phyloP scores from a whole-genome alignment of 2,888 invertebrate species.

The Campoletis raptor region DNA sequence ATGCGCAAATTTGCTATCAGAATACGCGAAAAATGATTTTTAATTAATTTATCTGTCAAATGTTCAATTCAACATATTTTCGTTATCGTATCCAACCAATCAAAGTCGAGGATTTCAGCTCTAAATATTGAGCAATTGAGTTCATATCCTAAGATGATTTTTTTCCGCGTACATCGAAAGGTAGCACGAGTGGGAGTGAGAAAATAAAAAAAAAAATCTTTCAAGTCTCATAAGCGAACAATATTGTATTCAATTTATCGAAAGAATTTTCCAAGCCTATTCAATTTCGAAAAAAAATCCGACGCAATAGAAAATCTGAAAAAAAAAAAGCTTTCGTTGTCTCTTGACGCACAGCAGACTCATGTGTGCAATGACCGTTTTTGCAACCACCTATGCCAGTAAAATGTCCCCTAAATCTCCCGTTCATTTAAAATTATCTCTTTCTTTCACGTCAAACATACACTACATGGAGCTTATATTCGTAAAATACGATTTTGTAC shows the following conservation, averaged over 20 bases:
- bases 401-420: slow-evolving; percentile 1
- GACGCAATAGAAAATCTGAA: neutral
- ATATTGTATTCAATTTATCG: too few species aligned
- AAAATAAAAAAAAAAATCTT: too few species aligned
- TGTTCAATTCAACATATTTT: too few species aligned
- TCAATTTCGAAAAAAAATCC: neutral
- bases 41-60: neutral
- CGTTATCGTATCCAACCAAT: too few species aligned
- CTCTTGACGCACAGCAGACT: neutral
- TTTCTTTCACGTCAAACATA: neutral
- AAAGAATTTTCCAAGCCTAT: too few species aligned
- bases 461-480: neutral
- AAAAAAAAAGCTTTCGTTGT: neutral
- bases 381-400: neutral
- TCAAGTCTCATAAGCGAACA: too few species aligned
- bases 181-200: too few species aligned
- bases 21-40: neutral
- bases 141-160: too few species aligned
- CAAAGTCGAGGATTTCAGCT: too few species aligned
- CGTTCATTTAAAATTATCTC: neutral
- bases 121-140: too few species aligned
- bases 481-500: neutral
- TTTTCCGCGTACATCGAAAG: too few species aligned
- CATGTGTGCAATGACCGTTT: neutral
- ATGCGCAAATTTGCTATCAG: neutral